Evolutionary conservation across 2,797 vertebrate genomes (phyloP).

Genomic region (Argyrosomus regius): DNA sequence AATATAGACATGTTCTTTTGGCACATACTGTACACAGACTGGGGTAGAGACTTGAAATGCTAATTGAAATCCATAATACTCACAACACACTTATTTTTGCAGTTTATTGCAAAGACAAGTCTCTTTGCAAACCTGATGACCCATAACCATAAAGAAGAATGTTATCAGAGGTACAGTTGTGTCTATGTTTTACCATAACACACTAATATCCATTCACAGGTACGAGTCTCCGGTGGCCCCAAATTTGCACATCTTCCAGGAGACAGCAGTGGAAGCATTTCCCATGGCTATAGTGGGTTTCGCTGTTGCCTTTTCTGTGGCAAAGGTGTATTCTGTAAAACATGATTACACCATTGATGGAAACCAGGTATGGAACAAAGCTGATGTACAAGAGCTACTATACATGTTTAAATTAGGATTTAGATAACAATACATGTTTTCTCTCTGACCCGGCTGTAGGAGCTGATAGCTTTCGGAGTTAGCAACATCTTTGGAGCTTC

Average conservation of each 20-base stretch:
- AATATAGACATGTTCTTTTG: too few relatives aligned
- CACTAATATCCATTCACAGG: constrained; percentile 73
- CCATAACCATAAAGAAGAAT: too few relatives aligned
- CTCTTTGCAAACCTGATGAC: too few relatives aligned
- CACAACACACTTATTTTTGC: too few relatives aligned
- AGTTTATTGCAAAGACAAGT: too few relatives aligned
- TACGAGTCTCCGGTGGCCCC: constrained; percentile 89
- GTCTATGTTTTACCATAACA: not conserved
- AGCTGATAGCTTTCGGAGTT: constrained; percentile 95
- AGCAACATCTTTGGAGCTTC: constrained; percentile 92
- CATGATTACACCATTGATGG: constrained; percentile 93
- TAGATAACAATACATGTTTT: not conserved
- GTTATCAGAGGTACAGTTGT: too few relatives aligned
- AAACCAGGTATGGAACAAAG: constrained; percentile 89
- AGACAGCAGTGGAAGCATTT: constrained; percentile 86
- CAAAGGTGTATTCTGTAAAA: constrained; percentile 95
- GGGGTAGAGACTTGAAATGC: too few relatives aligned
- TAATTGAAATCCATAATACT: too few relatives aligned
- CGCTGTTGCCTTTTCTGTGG: constrained; percentile 93
- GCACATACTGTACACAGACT: too few relatives aligned
- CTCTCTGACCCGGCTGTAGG: constrained; percentile 79
- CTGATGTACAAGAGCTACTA: not conserved
- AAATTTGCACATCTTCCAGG: constrained; percentile 81
- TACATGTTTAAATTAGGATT: not conserved
- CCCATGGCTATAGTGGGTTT: constrained; percentile 94